Evolutionary conservation across 2,113 vertebrate species (phyloP), one percentile per base, ranked within the genome.

Genomic region (Sinocyclocheilus rhinocerous): DNA sequence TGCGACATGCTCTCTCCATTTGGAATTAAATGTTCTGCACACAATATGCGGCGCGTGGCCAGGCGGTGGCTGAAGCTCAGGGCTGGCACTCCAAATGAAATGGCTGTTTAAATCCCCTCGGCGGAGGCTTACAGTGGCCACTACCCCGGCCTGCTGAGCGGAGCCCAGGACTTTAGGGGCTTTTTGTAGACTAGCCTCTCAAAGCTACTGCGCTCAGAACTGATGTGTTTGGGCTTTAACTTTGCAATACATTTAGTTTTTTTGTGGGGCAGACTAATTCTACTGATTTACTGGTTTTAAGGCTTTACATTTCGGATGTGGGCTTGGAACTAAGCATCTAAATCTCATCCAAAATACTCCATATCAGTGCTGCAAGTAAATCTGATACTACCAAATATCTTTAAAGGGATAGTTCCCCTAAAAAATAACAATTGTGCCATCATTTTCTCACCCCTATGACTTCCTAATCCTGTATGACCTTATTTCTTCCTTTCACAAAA

Each of bases 11-110:
- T 76, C 93, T 93, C 91, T 91, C 92, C 92, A 92, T 94, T 91
- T 91, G 90, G 93, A 94, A 94, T 93, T 93, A 94, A 95, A 94
- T 93, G 92, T 92, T 94, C 92, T 93, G 89, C 92, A 92, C 93
- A 95, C 93, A 92, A 93, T 94, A 88, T 92, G 92, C 91, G 88
- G 93, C 92, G 12, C 36, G 75, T 88, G 88, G 86, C 88, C 83
- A 89, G 88, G 63, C 83, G 11, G 33, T 57, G 81, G 84, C 86
- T 77, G 55, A 36, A 75, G 89, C 73, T 85, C 79, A 33, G 39
- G 39, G 39, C 39, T 77, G 57, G 48, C 69, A 87, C 75, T 85
- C 79, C 55, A 93, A 94, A 94, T 93, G 91, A 95, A 95, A 95
- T 92, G 91, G 92, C 93, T 93, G 92, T 94, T 92, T 93, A 94